phyloP scores from a whole-genome alignment of 2,888 invertebrate species.

The Dicranocentrus wangi region DNA sequence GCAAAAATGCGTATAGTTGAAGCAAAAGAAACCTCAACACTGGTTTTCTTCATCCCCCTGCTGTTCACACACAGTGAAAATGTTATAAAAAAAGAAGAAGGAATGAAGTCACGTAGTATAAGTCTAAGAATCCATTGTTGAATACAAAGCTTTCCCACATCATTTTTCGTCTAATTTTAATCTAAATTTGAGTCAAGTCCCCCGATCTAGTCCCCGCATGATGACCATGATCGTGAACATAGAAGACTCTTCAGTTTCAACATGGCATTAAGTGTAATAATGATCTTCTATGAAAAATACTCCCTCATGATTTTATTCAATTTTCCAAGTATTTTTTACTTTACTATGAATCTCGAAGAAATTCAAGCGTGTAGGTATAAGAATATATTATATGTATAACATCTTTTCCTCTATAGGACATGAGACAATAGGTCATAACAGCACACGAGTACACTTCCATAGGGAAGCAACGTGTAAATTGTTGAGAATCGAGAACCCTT shows the following conservation, averaged over 20 bases:
- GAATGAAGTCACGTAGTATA: conserved; percentile 12
- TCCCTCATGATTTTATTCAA: too few species aligned
- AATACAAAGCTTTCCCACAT: not conserved
- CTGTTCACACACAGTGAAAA: conserved; percentile 28
- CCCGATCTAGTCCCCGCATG: too few species aligned
- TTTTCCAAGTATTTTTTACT: too few species aligned
- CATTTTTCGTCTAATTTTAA: not conserved
- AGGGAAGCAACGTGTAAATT: conserved; percentile 28
- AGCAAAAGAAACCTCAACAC: not conserved
- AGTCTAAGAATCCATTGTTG: not conserved
- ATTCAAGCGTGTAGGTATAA: not conserved
- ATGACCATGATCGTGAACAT: not conserved
- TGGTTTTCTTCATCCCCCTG: conserved; percentile 7
- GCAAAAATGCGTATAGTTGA: conserved; percentile 23
- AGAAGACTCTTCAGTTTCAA: not conserved
- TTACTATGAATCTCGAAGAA: too few species aligned
- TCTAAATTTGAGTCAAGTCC: not conserved
- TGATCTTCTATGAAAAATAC: not conserved
- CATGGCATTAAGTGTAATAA: not conserved
- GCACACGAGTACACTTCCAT: not conserved
- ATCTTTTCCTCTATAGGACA: not conserved
- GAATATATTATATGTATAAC: not conserved
- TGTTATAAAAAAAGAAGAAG: not conserved
- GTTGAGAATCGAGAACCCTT: conserved; percentile 23
- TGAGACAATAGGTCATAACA: conserved; percentile 29